Base-by-base conservation (phyloP, 2,888 invertebrate species). In the Oligia fasciuncula region DNA sequence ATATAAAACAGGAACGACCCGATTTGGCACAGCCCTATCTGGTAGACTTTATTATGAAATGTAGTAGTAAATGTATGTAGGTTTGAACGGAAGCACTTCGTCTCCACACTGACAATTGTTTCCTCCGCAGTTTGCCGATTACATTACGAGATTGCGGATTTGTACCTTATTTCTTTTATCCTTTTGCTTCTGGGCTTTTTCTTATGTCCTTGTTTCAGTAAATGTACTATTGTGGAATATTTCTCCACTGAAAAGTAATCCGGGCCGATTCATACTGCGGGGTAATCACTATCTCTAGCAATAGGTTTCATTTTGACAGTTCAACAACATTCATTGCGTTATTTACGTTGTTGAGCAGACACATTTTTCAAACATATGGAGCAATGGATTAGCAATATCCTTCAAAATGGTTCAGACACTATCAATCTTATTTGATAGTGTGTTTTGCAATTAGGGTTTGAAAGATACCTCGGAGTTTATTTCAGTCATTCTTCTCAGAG, bases 101-200 rank as follows among this genome's bases (percentile, higher is more conserved):
- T 93, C 88, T 91, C 90, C 91, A 88, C 76, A 76, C 77, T 87
- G 87, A 88, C 92, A 87, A 92, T 92, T 89, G 91, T 91, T 93
- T 91, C 91, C 91, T 89, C 83, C 74, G 75, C 82, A 83, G 73
- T 85, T 82, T 62, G 74, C 65, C 73, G 73, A 89, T 89, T 79
- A 80, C 73, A 86, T 89, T 84, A 86, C 78, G 72, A 46, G 74
- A 79, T 81, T 79, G 79, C 54, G 76, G 67, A 79, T 70, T 82
- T 76, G n/a, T 79, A 62, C 70, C 51, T 68, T 68, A 43, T 70
- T 80, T 40, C 54, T 49, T 74, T 68, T 77, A 62, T 71, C n/a
- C 65, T 67, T 68, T 49, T 19, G 17, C 23, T 65, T 54, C 23
- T 46, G 13, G 60, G 2, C 29, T 62, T 62, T 76, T 49, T 62